Evolutionary conservation across 2,888 invertebrate genomes (phyloP), one percentile per base, ranked within the genome.

Genomic region (Oscheius sp.): DNA sequence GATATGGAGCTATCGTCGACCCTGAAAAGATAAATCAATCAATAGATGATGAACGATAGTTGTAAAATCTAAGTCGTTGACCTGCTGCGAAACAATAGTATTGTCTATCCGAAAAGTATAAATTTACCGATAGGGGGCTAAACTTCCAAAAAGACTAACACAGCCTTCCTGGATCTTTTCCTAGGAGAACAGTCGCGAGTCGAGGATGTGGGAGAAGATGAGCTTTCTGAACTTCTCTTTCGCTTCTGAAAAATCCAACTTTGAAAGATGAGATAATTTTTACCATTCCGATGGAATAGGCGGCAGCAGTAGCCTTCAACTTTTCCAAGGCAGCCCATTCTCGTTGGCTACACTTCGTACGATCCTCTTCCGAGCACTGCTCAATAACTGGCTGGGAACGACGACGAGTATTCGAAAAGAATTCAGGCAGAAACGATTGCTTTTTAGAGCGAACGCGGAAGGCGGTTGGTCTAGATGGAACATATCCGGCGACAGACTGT

Each of bases 401-500:
- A 2, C 75, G 59, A 21, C 75, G 73, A 29, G 70, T 74, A 10
- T 35, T 60, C 51, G 66, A 35, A 73, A 79, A 79, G 70, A 76
- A 77, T 29, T 79, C 70, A 4, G 73, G 68, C 0, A 80, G 73
- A 5, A 50, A 29, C 2, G 77, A 65, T 35, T 80, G 80, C 3
- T 59, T 47, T 62, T 21, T 62, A 4, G 62, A 35, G 33, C 51
- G 51, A 29, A 53, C n/a, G 9, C 63, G 42, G 32, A 63, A 48
- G 1, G 48, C n/a, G n/a, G 63, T 21, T 32, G 63, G 63, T 11
- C 48, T 5, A 11, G 63, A 48, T 3, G 63, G 63, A 13, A 48
- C 55, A 35, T 58, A 57, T 51, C 73, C 73, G 37, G 50, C 37
- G 11, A 51, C 33, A 65, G 32, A 65, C 11, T 65, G 73, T 21